Conservation (phyloP, 1,140 invertebrate species). For the Drosophila subpulchrella region DNA sequence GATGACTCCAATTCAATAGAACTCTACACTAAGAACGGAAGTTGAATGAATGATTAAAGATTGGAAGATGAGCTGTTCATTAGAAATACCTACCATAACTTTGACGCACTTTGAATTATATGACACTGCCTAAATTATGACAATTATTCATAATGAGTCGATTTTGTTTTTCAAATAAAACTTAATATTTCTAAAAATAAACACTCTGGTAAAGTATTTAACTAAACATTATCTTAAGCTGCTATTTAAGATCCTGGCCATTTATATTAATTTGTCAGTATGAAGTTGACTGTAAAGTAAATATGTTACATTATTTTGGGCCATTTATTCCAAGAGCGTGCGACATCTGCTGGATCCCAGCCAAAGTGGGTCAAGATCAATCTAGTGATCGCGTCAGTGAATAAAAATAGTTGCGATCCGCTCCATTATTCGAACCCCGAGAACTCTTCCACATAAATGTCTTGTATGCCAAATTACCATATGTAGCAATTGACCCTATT, state of each 20-base stretch:
- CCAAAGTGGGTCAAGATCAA: slow-evolving; percentile 53
- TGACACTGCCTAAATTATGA: neutral
- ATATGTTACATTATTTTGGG: neutral
- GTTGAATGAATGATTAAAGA: neutral
- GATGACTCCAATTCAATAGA: neutral
- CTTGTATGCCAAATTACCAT: slow-evolving; percentile 71
- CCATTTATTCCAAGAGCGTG: neutral
- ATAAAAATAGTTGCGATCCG: slow-evolving; percentile 54
- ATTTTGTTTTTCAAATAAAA: too few relatives aligned
- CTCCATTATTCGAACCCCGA: slow-evolving; percentile 11
- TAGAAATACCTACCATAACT: neutral
- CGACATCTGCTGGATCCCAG: slow-evolving; percentile 30
- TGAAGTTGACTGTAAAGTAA: too few relatives aligned
- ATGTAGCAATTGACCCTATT: slow-evolving; percentile 78
- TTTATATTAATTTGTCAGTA: too few relatives aligned
- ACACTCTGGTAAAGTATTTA: too few relatives aligned
- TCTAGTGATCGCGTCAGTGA: slow-evolving; percentile 58
- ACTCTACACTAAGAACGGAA: neutral
- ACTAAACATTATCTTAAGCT: too few relatives aligned
- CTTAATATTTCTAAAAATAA: too few relatives aligned
- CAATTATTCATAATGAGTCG: neutral
- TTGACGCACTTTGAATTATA: neutral
- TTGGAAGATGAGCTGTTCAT: neutral
- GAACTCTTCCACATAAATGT: slow-evolving; percentile 46
- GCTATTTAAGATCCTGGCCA: too few relatives aligned